Evolutionary conservation across 1,140 invertebrate species (phyloP).

Genomic region (Microplitis mediator): DNA sequence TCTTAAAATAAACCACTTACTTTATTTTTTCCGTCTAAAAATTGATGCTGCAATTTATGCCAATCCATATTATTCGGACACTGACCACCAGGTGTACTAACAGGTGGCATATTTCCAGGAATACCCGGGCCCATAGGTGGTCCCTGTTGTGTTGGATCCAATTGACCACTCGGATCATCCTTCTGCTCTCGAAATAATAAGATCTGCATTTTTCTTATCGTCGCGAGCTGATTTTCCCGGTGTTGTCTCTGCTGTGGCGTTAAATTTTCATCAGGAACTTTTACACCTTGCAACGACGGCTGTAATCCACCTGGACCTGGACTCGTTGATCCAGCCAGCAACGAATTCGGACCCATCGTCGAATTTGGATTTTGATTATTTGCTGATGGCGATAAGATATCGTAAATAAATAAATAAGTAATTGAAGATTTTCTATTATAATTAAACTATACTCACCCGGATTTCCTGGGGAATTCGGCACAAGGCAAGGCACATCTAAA

Average conservation of each 20-base stretch:
- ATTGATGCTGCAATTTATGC: slow-evolving; percentile 87
- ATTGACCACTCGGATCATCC: slow-evolving; percentile 46
- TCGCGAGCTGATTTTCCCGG: slow-evolving; percentile 89
- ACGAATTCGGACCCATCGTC: slow-evolving; percentile 58
- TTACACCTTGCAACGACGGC: slow-evolving; percentile 75
- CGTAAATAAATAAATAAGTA: slow-evolving; percentile 18
- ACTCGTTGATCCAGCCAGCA: slow-evolving; percentile 59
- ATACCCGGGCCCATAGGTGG: slow-evolving; percentile 48
- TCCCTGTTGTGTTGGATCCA: slow-evolving; percentile 56
- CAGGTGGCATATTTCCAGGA: slow-evolving; percentile 49
- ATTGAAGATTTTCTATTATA: neutral
- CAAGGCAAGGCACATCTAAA: slow-evolving; percentile 63
- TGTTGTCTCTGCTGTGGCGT: slow-evolving; percentile 95
- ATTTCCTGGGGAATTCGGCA: slow-evolving; percentile 60
- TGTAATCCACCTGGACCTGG: slow-evolving; percentile 64
- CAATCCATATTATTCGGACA: slow-evolving; percentile 75
- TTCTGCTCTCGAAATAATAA: slow-evolving; percentile 86
- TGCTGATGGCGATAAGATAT: slow-evolving; percentile 30
- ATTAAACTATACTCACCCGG: slow-evolving; percentile 43
- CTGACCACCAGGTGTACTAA: slow-evolving; percentile 56
- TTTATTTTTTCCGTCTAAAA: slow-evolving; percentile 73
- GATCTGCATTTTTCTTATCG: slow-evolving; percentile 89
- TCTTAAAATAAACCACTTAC: slow-evolving; percentile 37
- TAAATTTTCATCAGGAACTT: slow-evolving; percentile 94
- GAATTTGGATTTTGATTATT: slow-evolving; percentile 54